Percentiles rank a stretch among this genome's conserved stretches.
phyloP scores from a whole-genome alignment of 2,113 vertebrate species.

The Rhodinocichla rosea region DNA sequence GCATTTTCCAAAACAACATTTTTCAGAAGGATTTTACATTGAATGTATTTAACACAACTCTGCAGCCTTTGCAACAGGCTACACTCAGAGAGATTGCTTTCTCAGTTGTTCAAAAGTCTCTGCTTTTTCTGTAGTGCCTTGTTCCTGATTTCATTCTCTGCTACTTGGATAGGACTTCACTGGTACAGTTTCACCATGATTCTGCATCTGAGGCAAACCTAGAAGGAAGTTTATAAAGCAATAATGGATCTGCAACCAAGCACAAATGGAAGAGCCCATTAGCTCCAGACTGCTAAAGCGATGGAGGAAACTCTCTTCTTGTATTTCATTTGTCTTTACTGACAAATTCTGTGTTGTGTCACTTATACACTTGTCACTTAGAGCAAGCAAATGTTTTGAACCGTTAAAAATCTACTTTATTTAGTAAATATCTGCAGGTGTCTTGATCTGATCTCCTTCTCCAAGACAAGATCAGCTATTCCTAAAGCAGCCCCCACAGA shows the following conservation, averaged over 20 bases:
- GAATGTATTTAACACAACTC: neutral
- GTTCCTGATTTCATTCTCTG: neutral
- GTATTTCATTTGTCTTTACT: neutral
- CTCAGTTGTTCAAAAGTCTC: neutral
- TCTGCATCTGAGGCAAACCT: neutral
- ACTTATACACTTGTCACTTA: no score
- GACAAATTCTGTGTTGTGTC: neutral
- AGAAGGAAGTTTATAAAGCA: neutral
- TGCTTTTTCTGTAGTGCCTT: neutral
- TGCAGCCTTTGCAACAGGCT: neutral
- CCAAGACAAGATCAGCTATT: neutral
- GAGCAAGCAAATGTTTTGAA: neutral
- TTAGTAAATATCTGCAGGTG: neutral
- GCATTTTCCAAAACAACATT: neutral
- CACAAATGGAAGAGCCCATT: neutral
- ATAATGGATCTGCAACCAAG: neutral
- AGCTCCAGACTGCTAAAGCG: neutral
- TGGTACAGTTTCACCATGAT: neutral
- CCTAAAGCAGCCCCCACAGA: neutral
- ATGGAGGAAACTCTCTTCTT: neutral
- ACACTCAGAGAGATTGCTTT: neutral
- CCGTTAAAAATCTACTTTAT: neutral
- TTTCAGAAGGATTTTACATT: neutral
- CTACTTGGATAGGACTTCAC: neutral
- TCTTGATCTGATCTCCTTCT: neutral